Conservation (phyloP, 2,888 invertebrate genomes). For the Phyto melanocephala region DNA sequence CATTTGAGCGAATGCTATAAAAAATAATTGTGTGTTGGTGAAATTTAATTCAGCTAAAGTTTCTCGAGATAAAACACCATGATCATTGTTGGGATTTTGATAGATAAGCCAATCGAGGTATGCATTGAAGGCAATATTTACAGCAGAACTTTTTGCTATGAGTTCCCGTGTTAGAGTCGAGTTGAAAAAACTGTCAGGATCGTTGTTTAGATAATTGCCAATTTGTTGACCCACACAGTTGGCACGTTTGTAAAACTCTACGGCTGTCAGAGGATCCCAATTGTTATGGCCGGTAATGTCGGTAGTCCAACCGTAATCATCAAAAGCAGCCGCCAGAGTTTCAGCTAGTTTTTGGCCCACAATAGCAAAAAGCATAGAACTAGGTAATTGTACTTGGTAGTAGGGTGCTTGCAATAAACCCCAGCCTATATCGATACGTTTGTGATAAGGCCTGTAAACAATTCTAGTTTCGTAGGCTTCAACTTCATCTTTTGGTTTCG, state of each 20-base stretch:
- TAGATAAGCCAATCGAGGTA: slow-evolving; percentile 73
- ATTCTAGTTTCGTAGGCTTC: slow-evolving; percentile 72
- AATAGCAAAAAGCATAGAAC: slow-evolving; percentile 70
- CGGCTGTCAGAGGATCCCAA: slow-evolving; percentile 71
- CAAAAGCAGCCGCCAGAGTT: slow-evolving; percentile 72
- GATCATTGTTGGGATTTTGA: slow-evolving; percentile 72
- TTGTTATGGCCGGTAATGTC: slow-evolving; percentile 68
- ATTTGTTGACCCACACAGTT: slow-evolving; percentile 72
- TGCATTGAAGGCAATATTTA: slow-evolving; percentile 74
- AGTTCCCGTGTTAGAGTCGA: slow-evolving; percentile 65
- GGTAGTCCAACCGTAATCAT: slow-evolving; percentile 73
- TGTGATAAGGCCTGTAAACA: slow-evolving; percentile 70
- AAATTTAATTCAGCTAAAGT: slow-evolving; percentile 73
- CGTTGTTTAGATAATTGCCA: slow-evolving; percentile 69
- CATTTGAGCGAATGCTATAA: slow-evolving; percentile 74
- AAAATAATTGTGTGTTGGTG: slow-evolving; percentile 76
- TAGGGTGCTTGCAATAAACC: slow-evolving; percentile 73
- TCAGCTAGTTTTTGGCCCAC: slow-evolving; percentile 71
- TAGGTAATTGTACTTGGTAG: slow-evolving; percentile 70
- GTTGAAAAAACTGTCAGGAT: slow-evolving; percentile 64
- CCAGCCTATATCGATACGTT: slow-evolving; percentile 72
- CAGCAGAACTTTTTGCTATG: slow-evolving; percentile 70
- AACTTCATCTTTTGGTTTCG: slow-evolving; percentile 68
- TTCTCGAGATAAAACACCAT: slow-evolving; percentile 69
- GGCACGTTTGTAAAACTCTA: slow-evolving; percentile 70